Conservation (phyloP, 2,113 vertebrate genomes). For the Aplodontia rufa region DNA sequence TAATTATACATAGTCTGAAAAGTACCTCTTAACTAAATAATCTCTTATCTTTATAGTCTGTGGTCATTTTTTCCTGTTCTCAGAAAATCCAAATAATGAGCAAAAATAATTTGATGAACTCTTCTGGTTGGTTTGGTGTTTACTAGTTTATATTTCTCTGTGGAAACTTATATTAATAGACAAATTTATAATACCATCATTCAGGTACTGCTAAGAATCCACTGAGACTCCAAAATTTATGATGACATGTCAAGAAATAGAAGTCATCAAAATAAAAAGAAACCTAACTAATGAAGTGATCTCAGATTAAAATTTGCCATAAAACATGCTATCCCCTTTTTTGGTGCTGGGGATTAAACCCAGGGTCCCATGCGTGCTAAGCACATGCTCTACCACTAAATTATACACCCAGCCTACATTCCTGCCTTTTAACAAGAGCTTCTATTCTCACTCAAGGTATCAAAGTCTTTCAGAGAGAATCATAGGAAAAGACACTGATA, state of each 20-base stretch:
- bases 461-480: conserved; percentile 39
- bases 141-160: conserved; percentile 34
- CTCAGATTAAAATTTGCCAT: conserved; percentile 39
- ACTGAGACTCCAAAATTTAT: conserved; percentile 35
- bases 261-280: conserved; percentile 35
- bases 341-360: background rate
- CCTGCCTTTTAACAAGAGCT: background rate
- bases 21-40: conserved; percentile 34
- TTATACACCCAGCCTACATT: background rate
- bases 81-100: conserved; percentile 50
- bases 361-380: background rate
- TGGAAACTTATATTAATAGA: conserved; percentile 40
- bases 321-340: background rate
- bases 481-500: background rate
- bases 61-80: conserved; percentile 50
- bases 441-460: background rate
- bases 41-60: conserved; percentile 1
- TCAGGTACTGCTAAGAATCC: conserved; percentile 39
- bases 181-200: conserved; percentile 43
- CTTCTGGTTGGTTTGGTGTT: background rate
- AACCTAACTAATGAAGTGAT: conserved; percentile 21
- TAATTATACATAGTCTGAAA: conserved; percentile 34
- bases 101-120: conserved; percentile 43
- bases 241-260: conserved; percentile 19
- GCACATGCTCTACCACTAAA: background rate